Base-by-base conservation (phyloP, 2,797 vertebrate species). In the Siniperca obscura region DNA sequence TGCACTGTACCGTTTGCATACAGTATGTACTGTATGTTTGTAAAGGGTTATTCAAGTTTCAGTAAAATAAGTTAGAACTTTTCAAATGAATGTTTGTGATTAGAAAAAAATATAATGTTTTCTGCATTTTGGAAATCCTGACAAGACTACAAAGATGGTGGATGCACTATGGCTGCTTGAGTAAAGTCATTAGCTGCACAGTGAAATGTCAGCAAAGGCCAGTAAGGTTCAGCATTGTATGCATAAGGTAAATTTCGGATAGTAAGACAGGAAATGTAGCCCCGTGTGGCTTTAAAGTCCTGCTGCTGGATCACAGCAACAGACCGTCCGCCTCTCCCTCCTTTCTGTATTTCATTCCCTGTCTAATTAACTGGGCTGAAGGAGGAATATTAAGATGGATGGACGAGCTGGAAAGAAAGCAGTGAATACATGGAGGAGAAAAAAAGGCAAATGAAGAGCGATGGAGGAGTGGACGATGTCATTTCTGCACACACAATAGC, bases 361-460 rank as follows among this genome's bases (percentile, higher is more conserved):
- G 19, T 81, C 74, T 76, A 3, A 55, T 83, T 83, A 68, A 79
- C 59, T 17, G 5, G 1, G 56, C 60, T 52, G 74, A 79, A 14
- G 73, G 59, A 46, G 8, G 75, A 53, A 70, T 25, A 86, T 79
- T 21, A 76, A 84, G 81, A 86, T 55, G 87, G 83, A 85, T 83
- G 74, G 75, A 84, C 16, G 65, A 66, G 71, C 56, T 0, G 13
- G 12, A 42, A 10, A 74, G 61, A 52, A 69, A 81, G 74, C 70
- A 57, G 22, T 12, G 34, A 75, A 70, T 30, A 56, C 57, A 34
- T 2, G 17, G 34, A 74, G 60, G 52, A 61, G 30, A 14, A 25
- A 27, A 59, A 21, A n/a, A 7, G 7, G 27, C 8, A 78, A 62
- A 83, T 69, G 71, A 78, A 70, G 83, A 83, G 74, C 44, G 67